Conservation (phyloP, 2,888 invertebrate species). For the Theristus sp. region DNA sequence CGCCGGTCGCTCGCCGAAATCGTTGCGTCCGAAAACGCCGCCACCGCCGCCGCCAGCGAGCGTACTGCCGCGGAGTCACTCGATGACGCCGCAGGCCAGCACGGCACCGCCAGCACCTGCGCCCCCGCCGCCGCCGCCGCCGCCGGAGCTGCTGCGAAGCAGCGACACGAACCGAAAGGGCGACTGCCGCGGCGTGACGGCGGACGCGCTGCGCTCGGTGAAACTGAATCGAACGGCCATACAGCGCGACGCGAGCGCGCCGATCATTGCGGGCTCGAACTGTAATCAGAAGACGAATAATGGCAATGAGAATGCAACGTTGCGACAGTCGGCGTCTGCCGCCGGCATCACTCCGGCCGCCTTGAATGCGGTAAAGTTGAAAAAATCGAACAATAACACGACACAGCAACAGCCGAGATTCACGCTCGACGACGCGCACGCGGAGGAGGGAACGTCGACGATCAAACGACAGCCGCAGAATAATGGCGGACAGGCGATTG, state of each 20-base stretch:
- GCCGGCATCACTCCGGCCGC: not conserved
- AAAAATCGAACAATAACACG: not conserved
- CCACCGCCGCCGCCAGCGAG: constrained; percentile 55
- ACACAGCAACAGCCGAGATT: not conserved
- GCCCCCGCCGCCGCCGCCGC: constrained; percentile 25
- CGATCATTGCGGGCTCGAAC: too few relatives aligned
- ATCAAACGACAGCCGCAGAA: constrained; percentile 5
- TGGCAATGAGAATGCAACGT: too few relatives aligned
- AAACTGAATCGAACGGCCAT: not conserved
- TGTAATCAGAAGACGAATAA: too few relatives aligned
- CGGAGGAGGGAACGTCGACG: not conserved
- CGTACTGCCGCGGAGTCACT: constrained; percentile 19
- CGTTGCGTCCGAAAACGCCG: constrained; percentile 38
- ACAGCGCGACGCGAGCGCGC: not conserved
- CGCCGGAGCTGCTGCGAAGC: constrained; percentile 8
- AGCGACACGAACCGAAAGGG: not conserved
- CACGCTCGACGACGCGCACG: not conserved
- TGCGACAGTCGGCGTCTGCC: too few relatives aligned
- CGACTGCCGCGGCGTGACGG: constrained; percentile 13
- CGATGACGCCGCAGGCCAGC: constrained; percentile 32
- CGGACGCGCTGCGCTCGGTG: constrained; percentile 10
- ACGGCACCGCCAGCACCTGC: constrained; percentile 52
- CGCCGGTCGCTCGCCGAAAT: constrained; percentile 13
- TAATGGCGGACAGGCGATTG: constrained; percentile 12
- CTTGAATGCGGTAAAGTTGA: not conserved